A percentile compares a stretch with the other conserved stretches of the same genome.
Conservation (phyloP, 2,797 vertebrate genomes). For the Gadopsis marmoratus region DNA sequence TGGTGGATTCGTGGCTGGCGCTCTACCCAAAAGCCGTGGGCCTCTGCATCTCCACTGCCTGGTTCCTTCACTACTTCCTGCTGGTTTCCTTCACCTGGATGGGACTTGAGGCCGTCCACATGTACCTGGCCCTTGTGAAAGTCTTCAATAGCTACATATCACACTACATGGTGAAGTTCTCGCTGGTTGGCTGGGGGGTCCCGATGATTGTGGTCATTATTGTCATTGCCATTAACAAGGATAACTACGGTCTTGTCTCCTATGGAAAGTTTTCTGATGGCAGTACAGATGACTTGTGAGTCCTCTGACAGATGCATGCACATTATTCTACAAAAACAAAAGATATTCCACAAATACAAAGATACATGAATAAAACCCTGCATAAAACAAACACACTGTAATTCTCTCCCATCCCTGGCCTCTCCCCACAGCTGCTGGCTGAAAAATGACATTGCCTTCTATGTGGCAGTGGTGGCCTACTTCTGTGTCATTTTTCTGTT, state of each 20-base stretch:
- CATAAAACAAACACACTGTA: background rate
- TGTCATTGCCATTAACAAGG: constrained; percentile 87
- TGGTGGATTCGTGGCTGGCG: constrained; percentile 94
- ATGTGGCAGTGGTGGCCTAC: constrained; percentile 94
- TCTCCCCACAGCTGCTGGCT: constrained; percentile 93
- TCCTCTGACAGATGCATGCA: constrained; percentile 49
- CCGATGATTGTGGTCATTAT: constrained; percentile 91
- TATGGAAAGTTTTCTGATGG: constrained; percentile 88
- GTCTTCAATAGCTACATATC: constrained; percentile 95
- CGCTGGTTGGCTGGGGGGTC: constrained; percentile 94
- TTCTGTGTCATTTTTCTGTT: constrained; percentile 93
- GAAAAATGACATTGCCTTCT: constrained; percentile 89
- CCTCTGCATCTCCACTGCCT: constrained; percentile 94
- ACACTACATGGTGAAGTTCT: constrained; percentile 95
- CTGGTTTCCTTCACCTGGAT: constrained; percentile 98
- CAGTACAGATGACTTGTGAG: constrained; percentile 92
- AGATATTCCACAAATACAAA: background rate
- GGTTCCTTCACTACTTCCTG: constrained; percentile 97
- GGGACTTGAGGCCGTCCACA: constrained; percentile 98
- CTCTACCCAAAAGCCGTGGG: constrained; percentile 84
- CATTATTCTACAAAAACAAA: background rate
- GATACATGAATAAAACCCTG: background rate
- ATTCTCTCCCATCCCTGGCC: constrained; percentile 4
- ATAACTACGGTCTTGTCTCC: constrained; percentile 91
- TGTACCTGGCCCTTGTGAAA: constrained; percentile 97